Percentiles rank a stretch among this genome's conserved stretches.
phyloP scores from a whole-genome alignment of 2,797 vertebrate genomes.

The Acanthornis magna region DNA sequence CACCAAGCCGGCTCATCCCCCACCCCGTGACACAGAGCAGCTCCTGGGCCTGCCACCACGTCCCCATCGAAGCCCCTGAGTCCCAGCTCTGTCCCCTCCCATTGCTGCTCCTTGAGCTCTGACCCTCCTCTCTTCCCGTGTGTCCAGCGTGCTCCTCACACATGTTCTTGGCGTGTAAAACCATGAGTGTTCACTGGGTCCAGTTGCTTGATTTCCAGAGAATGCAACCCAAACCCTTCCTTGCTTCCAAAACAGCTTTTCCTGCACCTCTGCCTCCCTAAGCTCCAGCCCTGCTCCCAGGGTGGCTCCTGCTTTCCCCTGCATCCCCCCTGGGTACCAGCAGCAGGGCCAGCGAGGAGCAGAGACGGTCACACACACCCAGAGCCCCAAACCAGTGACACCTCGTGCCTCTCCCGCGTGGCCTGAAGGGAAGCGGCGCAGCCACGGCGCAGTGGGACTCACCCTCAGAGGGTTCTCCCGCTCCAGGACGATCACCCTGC shows the following conservation, averaged over 20 bases:
- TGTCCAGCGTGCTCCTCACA: neutral
- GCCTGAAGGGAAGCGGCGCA: accelerated
- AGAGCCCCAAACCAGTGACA: accelerated
- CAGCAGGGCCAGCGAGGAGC: neutral
- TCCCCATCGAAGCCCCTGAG: accelerated
- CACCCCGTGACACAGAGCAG: accelerated
- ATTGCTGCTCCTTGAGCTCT: neutral
- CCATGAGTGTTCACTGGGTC: accelerated
- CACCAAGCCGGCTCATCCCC: accelerated
- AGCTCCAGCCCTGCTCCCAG: neutral
- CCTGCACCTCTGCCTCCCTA: neutral
- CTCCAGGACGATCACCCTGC: constrained; percentile 50
- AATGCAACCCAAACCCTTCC: neutral
- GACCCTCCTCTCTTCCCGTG: neutral
- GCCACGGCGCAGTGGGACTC: neutral
- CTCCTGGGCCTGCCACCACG: accelerated
- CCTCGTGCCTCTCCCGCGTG: accelerated
- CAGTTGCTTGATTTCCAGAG: neutral
- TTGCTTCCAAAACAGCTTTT: neutral
- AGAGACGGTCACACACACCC: accelerated
- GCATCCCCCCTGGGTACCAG: neutral
- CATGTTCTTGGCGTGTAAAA: accelerated
- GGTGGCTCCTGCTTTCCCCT: neutral
- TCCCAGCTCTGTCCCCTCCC: neutral
- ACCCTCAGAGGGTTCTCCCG: constrained; percentile 42